Conservation (phyloP, 2,888 invertebrate genomes). For the Nemotelus pantherinus region DNA sequence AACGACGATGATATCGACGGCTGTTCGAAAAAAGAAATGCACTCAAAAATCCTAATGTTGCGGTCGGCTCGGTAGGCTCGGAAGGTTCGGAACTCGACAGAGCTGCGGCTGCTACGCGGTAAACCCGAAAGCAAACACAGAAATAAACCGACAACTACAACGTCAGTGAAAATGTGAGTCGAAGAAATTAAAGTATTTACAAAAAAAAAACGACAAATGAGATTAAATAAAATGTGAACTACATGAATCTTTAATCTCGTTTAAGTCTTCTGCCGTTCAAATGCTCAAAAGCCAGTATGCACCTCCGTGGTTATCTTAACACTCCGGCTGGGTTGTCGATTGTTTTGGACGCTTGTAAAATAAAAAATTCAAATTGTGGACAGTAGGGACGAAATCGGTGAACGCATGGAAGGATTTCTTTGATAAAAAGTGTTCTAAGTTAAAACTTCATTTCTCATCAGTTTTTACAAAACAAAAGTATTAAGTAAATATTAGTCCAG, state of each 20-base stretch:
- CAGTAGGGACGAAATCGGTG: too few relatives aligned
- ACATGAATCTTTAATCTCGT: slow-evolving; percentile 50
- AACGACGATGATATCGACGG: slow-evolving; percentile 20
- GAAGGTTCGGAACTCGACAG: too few relatives aligned
- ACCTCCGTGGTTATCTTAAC: neutral
- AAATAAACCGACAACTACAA: neutral
- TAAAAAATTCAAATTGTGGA: too few relatives aligned
- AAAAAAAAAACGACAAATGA: slow-evolving; percentile 3
- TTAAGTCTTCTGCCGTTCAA: slow-evolving; percentile 48
- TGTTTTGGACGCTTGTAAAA: neutral
- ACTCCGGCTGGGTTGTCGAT: slow-evolving; percentile 4
- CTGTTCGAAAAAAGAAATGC: neutral
- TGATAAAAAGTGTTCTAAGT: too few relatives aligned
- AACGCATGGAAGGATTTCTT: too few relatives aligned
- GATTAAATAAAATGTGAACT: slow-evolving; percentile 45
- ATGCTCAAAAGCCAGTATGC: slow-evolving; percentile 30
- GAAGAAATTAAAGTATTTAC: slow-evolving; percentile 25
- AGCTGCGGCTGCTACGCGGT: neutral
- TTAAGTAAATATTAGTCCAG: too few relatives aligned
- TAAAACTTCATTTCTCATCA: too few relatives aligned
- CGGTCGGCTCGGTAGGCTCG: neutral
- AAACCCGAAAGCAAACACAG: neutral
- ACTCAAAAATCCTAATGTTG: neutral
- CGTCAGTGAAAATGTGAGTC: neutral
- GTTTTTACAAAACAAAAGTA: too few relatives aligned